Evolutionary conservation across 92 coral and sea anemone genomes (phyloP).

Genomic region (Ricordea florida): DNA sequence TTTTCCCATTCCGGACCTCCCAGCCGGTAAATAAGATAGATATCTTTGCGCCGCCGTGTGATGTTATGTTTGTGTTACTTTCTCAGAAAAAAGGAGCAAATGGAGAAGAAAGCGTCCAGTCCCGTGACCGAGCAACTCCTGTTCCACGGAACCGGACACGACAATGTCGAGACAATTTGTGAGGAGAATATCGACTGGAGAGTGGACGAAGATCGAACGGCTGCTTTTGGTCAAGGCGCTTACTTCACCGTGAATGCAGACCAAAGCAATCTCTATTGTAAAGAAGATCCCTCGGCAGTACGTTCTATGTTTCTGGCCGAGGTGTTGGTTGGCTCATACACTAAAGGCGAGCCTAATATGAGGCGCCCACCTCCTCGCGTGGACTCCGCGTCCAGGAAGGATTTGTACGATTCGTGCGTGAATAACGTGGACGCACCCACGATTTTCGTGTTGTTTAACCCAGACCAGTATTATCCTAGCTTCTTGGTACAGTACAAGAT

Average conservation of each 20-base stretch:
- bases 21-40: too few species aligned
- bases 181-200: slow-evolving; percentile 81
- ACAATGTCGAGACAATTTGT: slow-evolving; percentile 66
- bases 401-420: slow-evolving; percentile 76
- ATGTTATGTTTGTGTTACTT: background rate
- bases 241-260: slow-evolving; percentile 74
- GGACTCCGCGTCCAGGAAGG: slow-evolving; percentile 36
- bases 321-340: slow-evolving; percentile 78
- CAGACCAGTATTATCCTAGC: slow-evolving; percentile 82
- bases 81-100: slow-evolving; percentile 73
- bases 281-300: slow-evolving; percentile 43
- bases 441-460: slow-evolving; percentile 71
- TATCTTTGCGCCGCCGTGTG: too few species aligned
- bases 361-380: slow-evolving; percentile 34
- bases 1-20: too few species aligned
- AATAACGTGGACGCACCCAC: slow-evolving; percentile 65
- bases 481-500: slow-evolving; percentile 59
- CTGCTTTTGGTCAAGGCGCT: slow-evolving; percentile 74
- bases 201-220: slow-evolving; percentile 42
- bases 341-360: slow-evolving; percentile 71
- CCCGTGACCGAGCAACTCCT: slow-evolving; percentile 60
- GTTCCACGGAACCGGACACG: slow-evolving; percentile 66
- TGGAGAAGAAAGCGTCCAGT: slow-evolving; percentile 46
- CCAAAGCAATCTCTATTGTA: slow-evolving; percentile 62
- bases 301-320: slow-evolving; percentile 79